phyloP scores from a whole-genome alignment of 2,888 invertebrate genomes.

The Pristionchus arcanus region DNA sequence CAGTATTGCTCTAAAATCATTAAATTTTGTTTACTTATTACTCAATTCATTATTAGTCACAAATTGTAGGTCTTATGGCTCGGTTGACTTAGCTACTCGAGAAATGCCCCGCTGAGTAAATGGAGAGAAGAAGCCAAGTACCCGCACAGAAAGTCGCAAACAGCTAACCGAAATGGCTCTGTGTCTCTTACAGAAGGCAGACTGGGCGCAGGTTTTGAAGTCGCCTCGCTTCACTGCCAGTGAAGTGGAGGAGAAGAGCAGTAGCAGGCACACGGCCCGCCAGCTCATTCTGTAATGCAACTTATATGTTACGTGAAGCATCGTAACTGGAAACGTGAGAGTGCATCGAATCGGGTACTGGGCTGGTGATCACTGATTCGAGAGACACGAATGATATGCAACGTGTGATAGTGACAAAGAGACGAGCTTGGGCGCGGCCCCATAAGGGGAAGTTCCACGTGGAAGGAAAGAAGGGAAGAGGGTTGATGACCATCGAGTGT shows the following conservation, averaged over 20 bases:
- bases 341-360: neutral
- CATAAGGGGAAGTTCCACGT: neutral
- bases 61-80: neutral
- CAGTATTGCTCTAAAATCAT: slow-evolving; percentile 63
- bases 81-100: too few species aligned
- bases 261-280: slow-evolving; percentile 28
- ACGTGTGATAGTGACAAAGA: neutral
- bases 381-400: neutral
- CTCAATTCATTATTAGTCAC: neutral
- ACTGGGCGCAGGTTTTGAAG: slow-evolving; percentile 78
- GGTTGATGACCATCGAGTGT: neutral
- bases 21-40: too few species aligned
- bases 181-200: slow-evolving; percentile 76
- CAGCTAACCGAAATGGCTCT: slow-evolving; percentile 63
- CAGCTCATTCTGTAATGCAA: neutral
- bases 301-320: too few species aligned
- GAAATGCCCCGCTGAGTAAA: too few species aligned
- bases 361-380: neutral
- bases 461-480: neutral
- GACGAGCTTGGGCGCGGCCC: neutral
- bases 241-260: neutral
- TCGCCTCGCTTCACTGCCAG: slow-evolving; percentile 73
- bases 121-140: too few species aligned
- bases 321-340: too few species aligned
- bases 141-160: neutral